Evolutionary conservation across 2,113 vertebrate species (phyloP).

Genomic region (Arizona elegans): DNA sequence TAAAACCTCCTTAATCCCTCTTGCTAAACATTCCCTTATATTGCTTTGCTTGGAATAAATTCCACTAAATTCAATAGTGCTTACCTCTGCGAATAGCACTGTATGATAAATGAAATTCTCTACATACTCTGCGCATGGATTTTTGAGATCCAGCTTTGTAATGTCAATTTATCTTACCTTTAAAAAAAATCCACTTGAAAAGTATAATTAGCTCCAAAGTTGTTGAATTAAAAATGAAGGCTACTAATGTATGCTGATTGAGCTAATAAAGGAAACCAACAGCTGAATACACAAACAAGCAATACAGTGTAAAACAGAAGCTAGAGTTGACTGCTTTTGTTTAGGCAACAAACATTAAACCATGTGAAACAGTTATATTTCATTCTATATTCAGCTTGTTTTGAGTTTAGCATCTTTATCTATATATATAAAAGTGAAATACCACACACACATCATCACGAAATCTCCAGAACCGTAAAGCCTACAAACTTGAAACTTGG

Average conservation of each 20-base stretch:
- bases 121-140: not conserved
- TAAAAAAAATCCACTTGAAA: constrained; percentile 1
- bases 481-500: too few relatives aligned
- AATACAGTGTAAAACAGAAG: not conserved
- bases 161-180: not conserved
- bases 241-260: not conserved
- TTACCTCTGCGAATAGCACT: not conserved
- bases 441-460: too few relatives aligned
- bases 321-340: not conserved
- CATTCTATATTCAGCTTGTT: not conserved
- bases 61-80: not conserved
- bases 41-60: not conserved
- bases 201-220: not conserved
- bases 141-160: not conserved
- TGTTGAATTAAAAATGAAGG: not conserved
- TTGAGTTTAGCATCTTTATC: not conserved
- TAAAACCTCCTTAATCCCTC: not conserved
- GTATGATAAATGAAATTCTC: not conserved
- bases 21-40: not conserved
- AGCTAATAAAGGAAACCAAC: not conserved
- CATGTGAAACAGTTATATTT: not conserved
- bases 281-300: not conserved
- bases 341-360: not conserved
- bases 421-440: too few relatives aligned
- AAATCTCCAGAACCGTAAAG: too few relatives aligned